These are phyloP conservation scores for Gymnothorax javanicus DNA, from an alignment of 2,797 vertebrate species.

Conservation along the genomic window DNA sequence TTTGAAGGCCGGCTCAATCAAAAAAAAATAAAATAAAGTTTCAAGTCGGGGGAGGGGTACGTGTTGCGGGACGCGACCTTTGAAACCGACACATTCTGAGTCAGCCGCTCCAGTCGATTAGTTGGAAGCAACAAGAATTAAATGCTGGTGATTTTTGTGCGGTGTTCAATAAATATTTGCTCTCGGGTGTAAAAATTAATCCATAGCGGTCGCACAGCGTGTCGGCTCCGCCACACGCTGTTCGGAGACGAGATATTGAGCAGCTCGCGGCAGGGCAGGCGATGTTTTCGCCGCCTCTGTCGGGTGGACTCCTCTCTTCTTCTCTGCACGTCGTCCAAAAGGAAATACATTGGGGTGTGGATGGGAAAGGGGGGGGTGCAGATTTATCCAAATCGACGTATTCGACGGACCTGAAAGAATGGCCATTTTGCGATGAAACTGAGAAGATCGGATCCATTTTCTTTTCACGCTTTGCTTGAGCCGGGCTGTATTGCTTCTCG, in stretches of 20 bases:
- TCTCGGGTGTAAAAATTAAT: background rate
- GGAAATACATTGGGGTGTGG: background rate
- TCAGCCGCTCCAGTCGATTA: background rate
- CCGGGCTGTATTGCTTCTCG: background rate
- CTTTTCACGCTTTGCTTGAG: background rate
- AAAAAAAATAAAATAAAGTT: background rate
- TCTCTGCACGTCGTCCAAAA: background rate
- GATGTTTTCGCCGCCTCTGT: background rate
- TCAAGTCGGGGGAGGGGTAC: background rate
- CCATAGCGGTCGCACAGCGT: background rate
- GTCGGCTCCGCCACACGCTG: background rate
- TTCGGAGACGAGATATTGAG: slow-evolving; percentile 1
- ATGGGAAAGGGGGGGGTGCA: background rate
- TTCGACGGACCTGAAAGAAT: background rate
- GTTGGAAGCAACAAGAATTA: background rate
- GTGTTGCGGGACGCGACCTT: background rate
- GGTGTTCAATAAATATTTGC: slow-evolving; percentile 11
- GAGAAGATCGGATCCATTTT: background rate
- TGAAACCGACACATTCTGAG: background rate
- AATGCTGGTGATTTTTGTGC: slow-evolving; percentile 7
- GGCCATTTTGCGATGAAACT: background rate
- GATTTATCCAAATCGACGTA: background rate
- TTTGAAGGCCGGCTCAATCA: background rate
- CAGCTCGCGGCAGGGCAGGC: background rate
- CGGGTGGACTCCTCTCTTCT: background rate